Evolutionary conservation across 1,140 invertebrate genomes (phyloP), one percentile per base, ranked within the genome.

Genomic region (Solenopsis invicta): DNA sequence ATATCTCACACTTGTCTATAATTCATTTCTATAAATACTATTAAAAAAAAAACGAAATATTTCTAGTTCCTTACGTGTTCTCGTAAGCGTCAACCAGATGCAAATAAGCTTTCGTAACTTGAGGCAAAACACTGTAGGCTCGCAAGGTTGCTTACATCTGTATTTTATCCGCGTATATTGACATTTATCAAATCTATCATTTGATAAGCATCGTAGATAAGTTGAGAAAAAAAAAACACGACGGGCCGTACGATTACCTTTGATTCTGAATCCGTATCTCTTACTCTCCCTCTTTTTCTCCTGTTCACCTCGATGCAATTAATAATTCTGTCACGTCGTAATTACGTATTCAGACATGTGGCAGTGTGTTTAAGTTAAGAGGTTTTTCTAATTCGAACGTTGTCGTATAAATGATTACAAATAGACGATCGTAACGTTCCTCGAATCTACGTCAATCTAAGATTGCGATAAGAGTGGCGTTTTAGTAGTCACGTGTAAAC

Each of bases 291-390:
- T 62, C 45, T 37, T 24, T 41, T n/a, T 37, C 4, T 45, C 6
- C 54, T 54, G 71, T 37, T 74, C 18, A 54, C 71, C 34, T 72
- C 84, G 12, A 12, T 67, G 64, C 77, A 62, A 89, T 89, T 90
- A 89, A 87, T 87, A 87, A 85, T 59, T 56, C 74, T 50, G 85
- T 89, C 88, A 87, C 85, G 78, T 90, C 64, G 78, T 72, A 89
- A 87, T 87, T 89, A 87, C 54, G 54, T 50, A 84, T 84, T 89
- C 74, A 85, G 48, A 48, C 66, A 72, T 37, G 71, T 13, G 45
- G 50, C 45, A 67, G 45, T 69, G 29, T 74, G 48, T 56, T 78
- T 52, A 74, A 88, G 61, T 62, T 67, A 52, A 81, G 56, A 76
- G 87, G 59, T 82, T 90, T 82, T 90, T 48, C 77, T 72, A 87